Percentiles rank a stretch among this genome's conserved stretches.
These are phyloP conservation scores for Podarcis raffonei DNA, from an alignment of 2,113 vertebrate species.

Conservation along the genomic window DNA sequence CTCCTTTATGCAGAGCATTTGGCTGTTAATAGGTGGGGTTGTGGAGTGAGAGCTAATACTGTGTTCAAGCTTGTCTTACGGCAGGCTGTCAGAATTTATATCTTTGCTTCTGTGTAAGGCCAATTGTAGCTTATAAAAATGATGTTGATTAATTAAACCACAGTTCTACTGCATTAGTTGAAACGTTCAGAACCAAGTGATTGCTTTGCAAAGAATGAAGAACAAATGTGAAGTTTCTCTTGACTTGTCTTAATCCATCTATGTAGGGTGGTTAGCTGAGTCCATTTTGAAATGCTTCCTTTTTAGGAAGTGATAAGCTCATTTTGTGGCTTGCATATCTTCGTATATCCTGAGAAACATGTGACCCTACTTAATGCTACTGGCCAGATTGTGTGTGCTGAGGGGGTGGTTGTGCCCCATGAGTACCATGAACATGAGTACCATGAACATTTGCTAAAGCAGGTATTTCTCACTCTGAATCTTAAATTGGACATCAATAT, in stretches of 20 bases:
- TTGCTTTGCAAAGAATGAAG: neutral
- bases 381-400: slow-evolving; percentile 18
- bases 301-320: slow-evolving; percentile 43
- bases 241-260: slow-evolving; percentile 26
- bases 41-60: slow-evolving; percentile 39
- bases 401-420: slow-evolving; percentile 2
- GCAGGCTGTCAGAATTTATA: slow-evolving; percentile 43
- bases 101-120: slow-evolving; percentile 40
- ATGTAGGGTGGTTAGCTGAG: neutral
- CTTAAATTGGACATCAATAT: neutral
- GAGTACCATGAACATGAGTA: neutral
- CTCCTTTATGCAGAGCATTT: slow-evolving; percentile 38
- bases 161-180: slow-evolving; percentile 7
- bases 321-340: slow-evolving; percentile 41
- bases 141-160: slow-evolving; percentile 58
- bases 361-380: slow-evolving; percentile 35
- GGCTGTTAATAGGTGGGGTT: accelerated
- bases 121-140: slow-evolving; percentile 45
- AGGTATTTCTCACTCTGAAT: neutral
- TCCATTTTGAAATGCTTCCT: slow-evolving; percentile 42
- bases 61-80: slow-evolving; percentile 39
- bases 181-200: slow-evolving; percentile 32
- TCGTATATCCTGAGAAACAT: slow-evolving; percentile 45
- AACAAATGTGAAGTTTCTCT: slow-evolving; percentile 10
- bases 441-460: neutral